These are phyloP conservation scores for Liparis tanakae DNA, from an alignment of 2,797 vertebrate species.

Conservation along the genomic window DNA sequence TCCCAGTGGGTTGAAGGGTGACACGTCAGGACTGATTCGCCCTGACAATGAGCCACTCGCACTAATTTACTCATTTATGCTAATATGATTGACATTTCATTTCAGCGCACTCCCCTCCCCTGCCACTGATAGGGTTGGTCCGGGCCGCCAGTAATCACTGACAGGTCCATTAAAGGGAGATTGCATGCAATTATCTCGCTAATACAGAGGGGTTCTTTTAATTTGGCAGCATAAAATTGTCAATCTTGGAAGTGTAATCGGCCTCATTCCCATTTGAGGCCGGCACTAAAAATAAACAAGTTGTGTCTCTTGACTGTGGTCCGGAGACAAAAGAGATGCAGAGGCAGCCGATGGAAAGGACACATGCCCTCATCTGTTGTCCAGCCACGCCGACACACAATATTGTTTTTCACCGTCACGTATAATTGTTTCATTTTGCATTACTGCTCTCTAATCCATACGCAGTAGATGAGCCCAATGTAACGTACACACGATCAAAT, in stretches of 20 bases:
- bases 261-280: conserved; percentile 71
- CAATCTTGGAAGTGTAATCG: conserved; percentile 80
- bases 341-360: conserved; percentile 27
- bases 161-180: conserved; percentile 87
- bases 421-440: background rate
- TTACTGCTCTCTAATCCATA: background rate
- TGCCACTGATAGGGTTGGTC: conserved; percentile 79
- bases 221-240: conserved; percentile 94
- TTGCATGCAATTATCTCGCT: conserved; percentile 91
- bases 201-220: conserved; percentile 93
- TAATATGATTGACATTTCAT: conserved; percentile 94
- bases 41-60: conserved; percentile 92
- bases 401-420: conserved; percentile 42
- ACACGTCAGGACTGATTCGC: conserved; percentile 89
- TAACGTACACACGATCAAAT: background rate
- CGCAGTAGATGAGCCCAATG: background rate
- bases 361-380: conserved; percentile 20
- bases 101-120: conserved; percentile 71
- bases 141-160: conserved; percentile 84
- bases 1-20: conserved; percentile 68
- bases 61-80: conserved; percentile 93
- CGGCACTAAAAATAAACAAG: conserved; percentile 75
- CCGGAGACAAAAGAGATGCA: conserved; percentile 54
- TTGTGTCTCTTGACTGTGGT: conserved; percentile 31
- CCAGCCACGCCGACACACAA: conserved; percentile 24